These are phyloP conservation scores for Escarpia spicata DNA, from an alignment of 2,888 invertebrate species.

Conservation along the genomic window DNA sequence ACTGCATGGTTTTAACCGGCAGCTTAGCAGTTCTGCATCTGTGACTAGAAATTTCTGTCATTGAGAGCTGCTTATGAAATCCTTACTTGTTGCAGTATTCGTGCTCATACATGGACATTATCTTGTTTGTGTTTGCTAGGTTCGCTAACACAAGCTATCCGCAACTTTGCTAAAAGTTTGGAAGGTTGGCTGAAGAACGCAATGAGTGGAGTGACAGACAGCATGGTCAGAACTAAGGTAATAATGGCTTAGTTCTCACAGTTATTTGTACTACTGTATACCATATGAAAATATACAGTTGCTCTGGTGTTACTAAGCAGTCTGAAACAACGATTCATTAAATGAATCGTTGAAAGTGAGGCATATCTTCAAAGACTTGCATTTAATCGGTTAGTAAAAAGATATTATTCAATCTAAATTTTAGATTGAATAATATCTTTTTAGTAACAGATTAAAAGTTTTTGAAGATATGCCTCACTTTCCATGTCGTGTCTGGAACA, in stretches of 20 bases:
- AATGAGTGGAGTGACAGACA: conserved; percentile 83
- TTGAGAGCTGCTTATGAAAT: neutral
- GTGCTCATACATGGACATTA: neutral
- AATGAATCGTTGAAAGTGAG: no score
- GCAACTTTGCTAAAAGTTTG: conserved; percentile 92
- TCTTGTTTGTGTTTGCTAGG: conserved; percentile 62
- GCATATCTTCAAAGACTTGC: no score
- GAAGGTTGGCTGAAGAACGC: conserved; percentile 85
- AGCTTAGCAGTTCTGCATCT: neutral
- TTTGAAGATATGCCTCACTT: no score
- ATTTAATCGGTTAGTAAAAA: no score
- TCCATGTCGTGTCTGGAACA: no score
- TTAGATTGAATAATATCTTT: no score
- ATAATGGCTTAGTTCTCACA: neutral
- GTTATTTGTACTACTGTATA: neutral
- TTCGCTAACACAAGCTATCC: conserved; percentile 89
- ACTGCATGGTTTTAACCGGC: neutral
- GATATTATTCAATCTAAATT: no score
- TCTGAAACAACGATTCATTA: no score
- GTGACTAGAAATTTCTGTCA: neutral
- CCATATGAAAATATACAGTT: neutral
- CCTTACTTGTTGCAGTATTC: neutral
- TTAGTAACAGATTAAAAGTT: no score
- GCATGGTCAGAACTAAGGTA: conserved; percentile 84
- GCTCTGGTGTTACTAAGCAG: no score